Base-by-base conservation (phyloP, 2,113 vertebrate genomes). In the Microcebus lehilahytsara region DNA sequence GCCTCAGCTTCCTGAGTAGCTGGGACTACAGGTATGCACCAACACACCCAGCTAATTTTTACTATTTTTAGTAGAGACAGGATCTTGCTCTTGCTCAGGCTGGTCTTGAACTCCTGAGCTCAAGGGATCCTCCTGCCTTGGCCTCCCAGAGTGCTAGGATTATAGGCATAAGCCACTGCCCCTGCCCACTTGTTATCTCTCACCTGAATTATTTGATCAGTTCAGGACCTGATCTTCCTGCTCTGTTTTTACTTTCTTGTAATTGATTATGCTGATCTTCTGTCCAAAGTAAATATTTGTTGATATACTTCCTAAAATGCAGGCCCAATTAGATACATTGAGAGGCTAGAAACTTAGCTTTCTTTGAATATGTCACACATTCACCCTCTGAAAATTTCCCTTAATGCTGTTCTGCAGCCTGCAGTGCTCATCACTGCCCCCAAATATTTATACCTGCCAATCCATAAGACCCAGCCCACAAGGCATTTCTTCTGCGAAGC, bases 201-300 rank as follows among this genome's bases (percentile, higher is more conserved):
- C 5, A 40, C 34, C 34, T 62, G 71, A 30, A n/a, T 87, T 89
- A 53, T 72, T 74, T 89, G 25, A 53, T 60, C 40, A 67, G 40
- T 67, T n/a, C 6, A 87, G 46, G 13, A 94, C 32, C 16, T 46
- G 42, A 42, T 46, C 42, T 93, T 40, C 32, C 64, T 77, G 34
- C 25, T 92, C 58, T 25, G 34, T 9, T 88, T 40, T 93, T 80
- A 89, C n/a, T 92, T 91, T 96, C 32, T 37, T 93, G 49, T 74
- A 77, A 58, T 62, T 53, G 58, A 32, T 62, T 87, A 11, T 56
- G 62, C 89, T 85, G 77, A 56, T 81, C 49, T 81, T 64, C 2
- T 37, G 9, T 85, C 85, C 32, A 81, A 94, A 64, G 58, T 64
- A 75, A 71, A 62, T 90, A 71, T 60, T 91, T 93, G 42, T 51